These are phyloP conservation scores for Podotricha telesiphe DNA, from an alignment of 2,888 invertebrate genomes.

Conservation along the genomic window DNA sequence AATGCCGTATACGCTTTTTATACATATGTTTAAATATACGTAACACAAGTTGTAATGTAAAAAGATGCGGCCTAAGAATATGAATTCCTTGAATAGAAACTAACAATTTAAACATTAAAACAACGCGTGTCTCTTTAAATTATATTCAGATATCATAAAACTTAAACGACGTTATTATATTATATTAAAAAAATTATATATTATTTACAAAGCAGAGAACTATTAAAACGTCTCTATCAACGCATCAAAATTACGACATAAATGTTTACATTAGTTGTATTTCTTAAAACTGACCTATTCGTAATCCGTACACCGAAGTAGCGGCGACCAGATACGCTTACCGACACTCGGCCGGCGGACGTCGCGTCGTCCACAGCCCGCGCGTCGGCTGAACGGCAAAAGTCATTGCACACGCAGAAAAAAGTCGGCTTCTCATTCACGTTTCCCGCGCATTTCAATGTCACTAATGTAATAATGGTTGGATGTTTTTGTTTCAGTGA, in stretches of 20 bases:
- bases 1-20: too few relatives aligned
- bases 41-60: too few relatives aligned
- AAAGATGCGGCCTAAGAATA: too few relatives aligned
- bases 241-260: constrained; percentile 6
- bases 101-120: too few relatives aligned
- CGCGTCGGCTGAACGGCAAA: constrained; percentile 17
- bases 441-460: constrained; percentile 34
- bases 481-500: constrained; percentile 39
- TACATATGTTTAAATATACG: too few relatives aligned
- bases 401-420: constrained; percentile 11
- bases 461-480: too few relatives aligned
- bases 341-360: constrained; percentile 33
- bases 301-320: too few relatives aligned
- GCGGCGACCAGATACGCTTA: constrained; percentile 43
- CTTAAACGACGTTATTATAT: too few relatives aligned
- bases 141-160: too few relatives aligned
- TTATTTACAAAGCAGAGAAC: neutral
- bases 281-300: constrained; percentile 32
- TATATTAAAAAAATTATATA: neutral
- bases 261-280: constrained; percentile 12
- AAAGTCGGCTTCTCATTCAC: constrained; percentile 46
- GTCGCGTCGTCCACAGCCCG: too few relatives aligned
- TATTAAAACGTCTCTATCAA: neutral
- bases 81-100: too few relatives aligned
- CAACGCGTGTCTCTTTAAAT: too few relatives aligned